phyloP scores from a whole-genome alignment of 2,797 vertebrate species.

The Buceros bicornis region DNA sequence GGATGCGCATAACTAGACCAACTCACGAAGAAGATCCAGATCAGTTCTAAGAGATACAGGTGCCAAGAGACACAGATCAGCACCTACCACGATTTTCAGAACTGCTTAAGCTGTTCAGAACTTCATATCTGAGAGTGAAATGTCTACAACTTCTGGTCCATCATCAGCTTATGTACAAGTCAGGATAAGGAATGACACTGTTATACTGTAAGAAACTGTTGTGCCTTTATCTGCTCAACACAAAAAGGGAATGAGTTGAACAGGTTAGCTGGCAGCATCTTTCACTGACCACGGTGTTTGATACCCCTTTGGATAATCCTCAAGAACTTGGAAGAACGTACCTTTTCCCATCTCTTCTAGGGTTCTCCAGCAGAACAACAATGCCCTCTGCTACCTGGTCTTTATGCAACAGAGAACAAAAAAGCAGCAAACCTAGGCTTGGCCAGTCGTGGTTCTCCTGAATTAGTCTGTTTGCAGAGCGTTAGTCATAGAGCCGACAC shows the following conservation, averaged over 20 bases:
- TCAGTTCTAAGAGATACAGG: not conserved
- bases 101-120: not conserved
- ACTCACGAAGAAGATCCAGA: not conserved
- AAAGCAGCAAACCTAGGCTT: conserved; percentile 25
- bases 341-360: not conserved
- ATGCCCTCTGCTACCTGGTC: not conserved
- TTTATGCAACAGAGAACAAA: not conserved
- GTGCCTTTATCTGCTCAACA: not conserved
- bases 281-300: not conserved
- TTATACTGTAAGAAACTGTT: not conserved
- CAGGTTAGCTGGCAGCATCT: not conserved
- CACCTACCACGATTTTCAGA: not conserved
- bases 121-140: not conserved
- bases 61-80: not conserved
- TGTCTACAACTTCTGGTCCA: not conserved
- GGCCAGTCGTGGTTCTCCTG: not conserved
- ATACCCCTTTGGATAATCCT: not conserved
- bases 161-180: not conserved
- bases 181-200: not conserved
- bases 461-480: conserved; percentile 53
- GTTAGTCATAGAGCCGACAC: conserved; percentile 73
- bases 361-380: not conserved
- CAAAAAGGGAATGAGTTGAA: not conserved
- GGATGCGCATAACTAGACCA: not conserved
- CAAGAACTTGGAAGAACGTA: not conserved